These are phyloP conservation scores for Cryptosula pallasiana DNA, from an alignment of 2,888 invertebrate genomes.

Conservation along the genomic window DNA sequence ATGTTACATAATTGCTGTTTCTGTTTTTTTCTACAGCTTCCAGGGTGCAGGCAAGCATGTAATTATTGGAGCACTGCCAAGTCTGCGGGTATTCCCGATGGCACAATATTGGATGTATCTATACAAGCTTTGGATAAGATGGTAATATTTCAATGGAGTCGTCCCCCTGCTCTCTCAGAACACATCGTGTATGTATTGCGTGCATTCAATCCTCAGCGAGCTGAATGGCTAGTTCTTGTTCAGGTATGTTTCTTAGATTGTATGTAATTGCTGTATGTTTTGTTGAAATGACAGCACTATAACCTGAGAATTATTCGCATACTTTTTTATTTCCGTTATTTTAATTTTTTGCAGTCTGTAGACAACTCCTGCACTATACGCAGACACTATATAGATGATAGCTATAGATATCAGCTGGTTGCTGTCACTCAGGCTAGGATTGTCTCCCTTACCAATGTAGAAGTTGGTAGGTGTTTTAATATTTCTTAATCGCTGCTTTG, in stretches of 20 bases:
- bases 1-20: no score
- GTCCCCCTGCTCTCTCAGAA: neutral
- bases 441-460: neutral
- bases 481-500: neutral
- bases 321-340: no score
- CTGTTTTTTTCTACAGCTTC: no score
- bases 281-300: no score
- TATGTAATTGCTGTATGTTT: no score
- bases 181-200: neutral
- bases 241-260: neutral
- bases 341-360: slow-evolving; percentile 8
- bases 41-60: neutral
- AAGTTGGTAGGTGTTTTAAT: neutral
- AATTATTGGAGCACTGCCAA: neutral
- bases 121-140: neutral
- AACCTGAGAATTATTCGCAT: no score
- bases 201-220: neutral
- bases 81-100: neutral
- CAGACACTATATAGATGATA: neutral
- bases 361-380: slow-evolving; percentile 2
- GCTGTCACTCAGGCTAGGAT: neutral
- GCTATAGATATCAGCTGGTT: neutral
- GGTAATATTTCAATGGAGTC: neutral
- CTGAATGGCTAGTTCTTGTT: neutral
- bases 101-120: neutral